A percentile compares a stretch with the other conserved stretches of the same genome.
phyloP scores from a whole-genome alignment of 1,140 invertebrate genomes.

The Solen grandis region DNA sequence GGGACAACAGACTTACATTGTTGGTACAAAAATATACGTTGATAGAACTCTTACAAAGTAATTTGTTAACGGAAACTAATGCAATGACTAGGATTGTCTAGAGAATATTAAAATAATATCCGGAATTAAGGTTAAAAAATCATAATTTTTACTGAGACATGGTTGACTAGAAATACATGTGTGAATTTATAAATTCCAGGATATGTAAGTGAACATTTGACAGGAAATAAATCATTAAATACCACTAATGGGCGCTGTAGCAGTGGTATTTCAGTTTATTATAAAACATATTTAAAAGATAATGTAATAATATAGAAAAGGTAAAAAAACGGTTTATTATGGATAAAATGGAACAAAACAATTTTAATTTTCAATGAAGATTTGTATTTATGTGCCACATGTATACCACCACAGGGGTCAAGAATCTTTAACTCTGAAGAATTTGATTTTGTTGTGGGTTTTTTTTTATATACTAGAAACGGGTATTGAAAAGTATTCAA shows the following conservation, averaged over 20 bases:
- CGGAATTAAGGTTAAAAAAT: no score
- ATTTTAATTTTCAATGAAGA: conserved; percentile 26
- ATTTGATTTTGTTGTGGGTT: no score
- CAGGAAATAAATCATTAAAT: neutral
- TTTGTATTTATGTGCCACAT: conserved; percentile 22
- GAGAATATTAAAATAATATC: no score
- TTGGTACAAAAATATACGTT: no score
- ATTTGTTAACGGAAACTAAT: no score
- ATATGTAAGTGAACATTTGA: neutral
- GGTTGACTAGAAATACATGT: neutral
- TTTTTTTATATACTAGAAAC: conserved; percentile 33
- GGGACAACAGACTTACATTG: no score
- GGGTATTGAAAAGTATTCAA: conserved; percentile 34
- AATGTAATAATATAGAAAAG: conserved; percentile 9
- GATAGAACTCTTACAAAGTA: no score
- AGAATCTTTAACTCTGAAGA: conserved; percentile 1
- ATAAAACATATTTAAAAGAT: conserved; percentile 4
- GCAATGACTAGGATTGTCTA: no score
- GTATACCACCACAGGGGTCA: conserved; percentile 16
- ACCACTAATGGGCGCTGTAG: neutral
- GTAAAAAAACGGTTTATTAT: conserved; percentile 8
- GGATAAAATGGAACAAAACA: conserved; percentile 7
- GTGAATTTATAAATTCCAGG: neutral
- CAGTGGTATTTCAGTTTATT: neutral
- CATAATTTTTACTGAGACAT: neutral